phyloP scores from a whole-genome alignment of 2,888 invertebrate genomes.

The Megalurothrips usitatus region DNA sequence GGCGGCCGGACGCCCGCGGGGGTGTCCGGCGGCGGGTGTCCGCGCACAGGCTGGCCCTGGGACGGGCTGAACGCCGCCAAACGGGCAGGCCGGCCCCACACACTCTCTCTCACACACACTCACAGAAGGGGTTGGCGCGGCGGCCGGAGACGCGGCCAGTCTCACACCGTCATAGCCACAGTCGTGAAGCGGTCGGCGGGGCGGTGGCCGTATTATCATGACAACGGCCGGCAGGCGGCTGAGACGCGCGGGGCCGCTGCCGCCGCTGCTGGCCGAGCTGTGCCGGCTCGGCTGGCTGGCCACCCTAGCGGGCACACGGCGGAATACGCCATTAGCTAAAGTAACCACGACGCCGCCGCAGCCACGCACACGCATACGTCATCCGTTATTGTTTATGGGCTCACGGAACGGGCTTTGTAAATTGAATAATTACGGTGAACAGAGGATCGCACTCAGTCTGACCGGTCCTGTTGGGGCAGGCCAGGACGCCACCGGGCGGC shows the following conservation, averaged over 20 bases:
- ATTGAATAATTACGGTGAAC: constrained; percentile 15
- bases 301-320: too few relatives aligned
- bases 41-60: not conserved
- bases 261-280: too few relatives aligned
- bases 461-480: not conserved
- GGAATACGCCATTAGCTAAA: not conserved
- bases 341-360: not conserved
- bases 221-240: too few relatives aligned
- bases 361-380: not conserved
- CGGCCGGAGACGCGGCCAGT: too few relatives aligned
- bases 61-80: not conserved
- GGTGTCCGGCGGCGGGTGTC: not conserved
- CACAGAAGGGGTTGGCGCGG: too few relatives aligned
- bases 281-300: too few relatives aligned
- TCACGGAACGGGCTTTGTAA: not conserved
- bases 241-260: too few relatives aligned
- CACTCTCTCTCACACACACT: too few relatives aligned
- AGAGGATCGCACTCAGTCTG: constrained; percentile 11
- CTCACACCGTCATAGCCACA: too few relatives aligned
- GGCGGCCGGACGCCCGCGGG: not conserved
- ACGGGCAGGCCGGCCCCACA: too few relatives aligned
- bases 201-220: too few relatives aligned
- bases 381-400: constrained; percentile 14
- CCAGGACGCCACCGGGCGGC: not conserved
- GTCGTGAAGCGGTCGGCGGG: too few relatives aligned